Base-by-base conservation (phyloP, 2,888 invertebrate species). In the Rotaria sp. region DNA sequence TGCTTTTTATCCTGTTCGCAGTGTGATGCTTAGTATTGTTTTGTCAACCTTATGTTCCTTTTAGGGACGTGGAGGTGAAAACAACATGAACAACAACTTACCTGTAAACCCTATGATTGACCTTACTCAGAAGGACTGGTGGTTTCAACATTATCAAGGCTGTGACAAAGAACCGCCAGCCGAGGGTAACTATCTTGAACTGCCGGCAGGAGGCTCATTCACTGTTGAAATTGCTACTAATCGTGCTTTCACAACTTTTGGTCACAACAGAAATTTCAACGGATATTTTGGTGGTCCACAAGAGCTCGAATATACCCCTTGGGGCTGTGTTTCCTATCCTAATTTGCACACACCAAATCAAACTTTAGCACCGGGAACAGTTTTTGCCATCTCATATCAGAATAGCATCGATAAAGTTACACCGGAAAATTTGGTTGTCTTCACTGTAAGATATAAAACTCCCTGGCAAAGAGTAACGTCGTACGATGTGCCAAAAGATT, bases 271-370 rank as follows among this genome's bases (percentile, higher is more conserved):
- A 67, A 67, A 67, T 30, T 67, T 67, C 8, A 67, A 67, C 21
- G 67, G 67, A 7, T 67, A 67, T 35, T 67, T 67, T 67, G 67
- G 67, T 35, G 67, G 67, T 18, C 67, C 67, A 67, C 67, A 67
- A 30, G 18, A 67, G 38, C 21, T 67, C 13, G 67, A 67, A 67
- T 30, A 30, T 67, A 67, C 30, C 3, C 15, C 30, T n/a, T 13
- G 30, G 30, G 67, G 67, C 5, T 67, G 67, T 67, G 67, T 67
- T 30, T 30, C 67, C 30, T 30, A 67, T 67, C 67, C 67, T 30
- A 67, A 67, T 35, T 30, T 67, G 21, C 67, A 67, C 35, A 67
- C 67, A 67, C 30, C 30, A 67, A 67, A 30, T 30, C 67, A 67
- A 67, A 67, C 35, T 67, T 13, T 35, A 67, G 67, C 67, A 35